Evolutionary conservation across 2,113 vertebrate genomes (phyloP), one percentile per base, ranked within the genome.

Genomic region (Thalassarche chlororhynchos): DNA sequence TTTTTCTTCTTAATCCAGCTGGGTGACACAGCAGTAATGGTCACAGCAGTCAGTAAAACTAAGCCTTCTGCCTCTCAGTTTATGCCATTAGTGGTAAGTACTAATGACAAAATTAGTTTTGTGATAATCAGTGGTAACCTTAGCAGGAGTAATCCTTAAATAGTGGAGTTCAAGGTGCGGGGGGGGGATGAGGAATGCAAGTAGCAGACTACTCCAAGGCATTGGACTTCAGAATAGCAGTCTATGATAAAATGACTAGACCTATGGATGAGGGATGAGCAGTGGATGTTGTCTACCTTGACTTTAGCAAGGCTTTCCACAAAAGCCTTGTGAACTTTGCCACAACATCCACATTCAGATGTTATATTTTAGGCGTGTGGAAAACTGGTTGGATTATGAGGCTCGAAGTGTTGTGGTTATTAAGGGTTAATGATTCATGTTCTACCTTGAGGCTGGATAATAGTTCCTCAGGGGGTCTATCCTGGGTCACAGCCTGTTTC

Each of bases 21-120:
- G 93, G 99, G 99, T 62, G 99, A 99, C 31, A 99, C 99, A 31
- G 99, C 99, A 14, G 99, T 99, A 70, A 99, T 99, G 99, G 99
- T 99, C 86, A 99, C 99, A 29, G 99, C 99, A 16, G 99, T 99
- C 95, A 99, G 99, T 98, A 99, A 99, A 97, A 99, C 98, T 69
- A 99, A 99, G 94, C 99, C 99, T 17, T 98, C 99, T 71, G 76
- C 98, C 0, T 98, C 99, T 76, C 99, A 99, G 96, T 99, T 99
- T 89, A 99, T 99, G 99, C 99, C 99, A 17, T 98, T 99, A 65
- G 99, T 99, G 98, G 99, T 99, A 98, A 95, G 99, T 98, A 89
- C 72, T 87, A 44, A 51, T 2, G 32, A 55, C 10, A 80, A 8
- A 76, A 47, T 26, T 15, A 4, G 4, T 38, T 74, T 34, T 40